Base-by-base conservation (phyloP, 1,140 invertebrate genomes). In the Bombus sylvicola region DNA sequence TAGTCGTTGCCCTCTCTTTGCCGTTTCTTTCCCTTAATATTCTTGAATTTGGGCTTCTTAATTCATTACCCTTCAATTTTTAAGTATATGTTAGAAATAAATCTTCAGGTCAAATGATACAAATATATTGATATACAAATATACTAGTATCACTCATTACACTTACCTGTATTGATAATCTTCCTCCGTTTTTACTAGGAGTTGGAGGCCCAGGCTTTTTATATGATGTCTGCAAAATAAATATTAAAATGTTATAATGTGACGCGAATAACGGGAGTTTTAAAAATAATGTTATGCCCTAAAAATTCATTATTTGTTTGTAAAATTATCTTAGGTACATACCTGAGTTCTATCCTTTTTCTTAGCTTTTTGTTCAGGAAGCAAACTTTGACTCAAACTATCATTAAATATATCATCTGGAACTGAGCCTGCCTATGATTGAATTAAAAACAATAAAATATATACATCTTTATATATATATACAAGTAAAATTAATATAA, bases 171-270 rank as follows among this genome's bases (percentile, higher is more conserved):
- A 95, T 95, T 86, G 97, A 97, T 22, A 96, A 92, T 86, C 97
- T 95, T 2, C 97, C 97, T n/a, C 97, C 97, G 93, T 97, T 97
- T 94, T 98, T 98, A 94, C 97, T 98, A 6, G 97, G 97, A 13
- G 97, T 98, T 25, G 97, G 97, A 71, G 97, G 97, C 10, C 97
- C 97, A 2, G 97, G 97, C 93, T 96, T 97, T 95, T 98, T 98
- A 93, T 98, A 98, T 1, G 97, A 96, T 0, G 97, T 97, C 92
- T 96, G 92, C 78, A 94, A 95, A 85, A 83, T 64, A 78, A 66
- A 81, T 84, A 57, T 86, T 25, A 90, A 76, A 86, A 81, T 22
- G 86, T 57, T 87, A 84, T 79, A 64, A 75, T 80, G 69, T n/a
- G 28, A 31, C 2, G n/a, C 15, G 15, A 81, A 89, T 43, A 81